Evolutionary conservation across 1,140 invertebrate species (phyloP), one percentile per base, ranked within the genome.

Genomic region (Trachymyrmex cornetzi): DNA sequence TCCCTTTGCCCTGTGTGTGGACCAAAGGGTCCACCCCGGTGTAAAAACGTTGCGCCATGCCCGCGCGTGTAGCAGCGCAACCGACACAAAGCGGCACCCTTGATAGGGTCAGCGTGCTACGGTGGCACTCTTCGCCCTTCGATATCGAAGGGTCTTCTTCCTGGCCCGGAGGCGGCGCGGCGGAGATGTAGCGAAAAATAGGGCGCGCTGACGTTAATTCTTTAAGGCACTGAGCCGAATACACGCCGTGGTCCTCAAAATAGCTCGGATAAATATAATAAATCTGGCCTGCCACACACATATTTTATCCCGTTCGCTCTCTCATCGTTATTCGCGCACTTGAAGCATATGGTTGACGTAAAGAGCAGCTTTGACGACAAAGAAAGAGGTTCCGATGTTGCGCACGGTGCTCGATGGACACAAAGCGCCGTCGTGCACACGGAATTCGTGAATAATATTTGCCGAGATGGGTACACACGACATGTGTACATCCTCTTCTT

Each of bases 81-180:
- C 30, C 61, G 27, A 30, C 44, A 81, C 79, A 81, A 81, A 81
- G 79, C 79, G 50, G 50, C 69, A 84, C 80, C 80, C 55, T 34
- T 74, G 55, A 61, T 75, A 75, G 55, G 80, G 80, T 84, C 80
- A 75, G 69, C 55, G 27, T 84, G 71, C 16, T 22, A 61, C 67
- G 24, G 48, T 34, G 6, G 30, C 71, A 30, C 57, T n/a, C n/a
- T n/a, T 77, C 57, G 53, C 66, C 53, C 50, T 72, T 59, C 69
- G 69, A 84, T 84, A 84, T 84, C 80, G 80, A 24, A 84, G 69
- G 67, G 80, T 84, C 69, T 84, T 84, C 80, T 61, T 84, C 80
- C 69, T 19, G 77, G 11, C 16, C n/a, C 6, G 19, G 44, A 57
- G 64, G 64, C 9, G 67, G 53, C n/a, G 64, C 9, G 67, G 53